A percentile compares a stretch with the other conserved stretches of the same genome.
phyloP scores from a whole-genome alignment of 2,113 vertebrate species.

The Campylomormyrus numenius region DNA sequence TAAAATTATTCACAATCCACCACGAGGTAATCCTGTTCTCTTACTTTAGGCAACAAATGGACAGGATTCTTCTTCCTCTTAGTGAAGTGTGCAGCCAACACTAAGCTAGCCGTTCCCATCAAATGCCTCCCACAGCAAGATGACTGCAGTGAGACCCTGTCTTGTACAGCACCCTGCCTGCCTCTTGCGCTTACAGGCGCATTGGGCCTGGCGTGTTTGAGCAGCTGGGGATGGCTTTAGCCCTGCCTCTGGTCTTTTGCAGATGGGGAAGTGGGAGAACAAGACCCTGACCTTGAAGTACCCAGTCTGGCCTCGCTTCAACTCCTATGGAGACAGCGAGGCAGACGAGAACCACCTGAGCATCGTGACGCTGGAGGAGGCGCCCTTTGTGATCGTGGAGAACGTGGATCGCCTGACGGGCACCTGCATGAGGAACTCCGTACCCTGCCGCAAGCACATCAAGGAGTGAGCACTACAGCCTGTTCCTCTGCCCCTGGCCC shows the following conservation, averaged over 20 bases:
- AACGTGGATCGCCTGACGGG: slow-evolving; percentile 91
- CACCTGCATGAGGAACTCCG: slow-evolving; percentile 89
- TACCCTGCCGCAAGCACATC: slow-evolving; percentile 87
- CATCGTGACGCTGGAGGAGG: slow-evolving; percentile 94
- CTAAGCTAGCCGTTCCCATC: neutral
- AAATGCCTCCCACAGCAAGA: neutral
- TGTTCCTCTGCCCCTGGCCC: neutral
- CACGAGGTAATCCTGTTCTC: neutral
- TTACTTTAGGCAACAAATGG: neutral
- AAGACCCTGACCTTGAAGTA: slow-evolving; percentile 79
- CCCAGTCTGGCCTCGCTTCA: slow-evolving; percentile 90
- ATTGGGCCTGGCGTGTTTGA: neutral
- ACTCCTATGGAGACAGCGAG: slow-evolving; percentile 81
- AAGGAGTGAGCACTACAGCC: slow-evolving; percentile 70
- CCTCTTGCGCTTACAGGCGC: neutral
- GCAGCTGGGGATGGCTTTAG: neutral
- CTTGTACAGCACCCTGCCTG: neutral
- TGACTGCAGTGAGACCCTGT: neutral
- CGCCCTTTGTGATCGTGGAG: slow-evolving; percentile 92
- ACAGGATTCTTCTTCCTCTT: neutral
- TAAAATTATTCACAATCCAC: neutral
- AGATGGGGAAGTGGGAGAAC: slow-evolving; percentile 98
- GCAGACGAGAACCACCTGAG: slow-evolving; percentile 91
- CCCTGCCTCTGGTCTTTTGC: slow-evolving; percentile 26
- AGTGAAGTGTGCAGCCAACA: neutral